phyloP scores from a whole-genome alignment of 1,140 invertebrate genomes.

The Pseudobourletiella spinata region DNA sequence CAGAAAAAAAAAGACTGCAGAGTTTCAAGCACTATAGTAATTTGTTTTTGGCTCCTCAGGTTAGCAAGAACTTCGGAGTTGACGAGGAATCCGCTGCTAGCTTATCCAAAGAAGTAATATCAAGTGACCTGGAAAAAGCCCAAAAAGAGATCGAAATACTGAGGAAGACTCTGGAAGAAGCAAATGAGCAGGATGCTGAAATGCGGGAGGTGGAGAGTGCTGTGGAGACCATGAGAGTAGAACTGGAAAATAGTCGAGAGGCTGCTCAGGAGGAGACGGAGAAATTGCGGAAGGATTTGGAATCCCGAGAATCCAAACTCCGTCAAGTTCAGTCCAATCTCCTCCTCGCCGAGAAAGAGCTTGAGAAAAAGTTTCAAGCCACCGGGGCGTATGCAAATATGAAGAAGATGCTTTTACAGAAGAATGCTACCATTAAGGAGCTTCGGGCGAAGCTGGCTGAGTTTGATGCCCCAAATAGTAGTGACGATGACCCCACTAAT shows the following conservation, averaged over 20 bases:
- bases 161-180: conserved; percentile 31
- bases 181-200: conserved; percentile 9
- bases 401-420: conserved; percentile 49
- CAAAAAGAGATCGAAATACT: conserved; percentile 38
- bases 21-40: too few relatives aligned
- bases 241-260: conserved; percentile 31
- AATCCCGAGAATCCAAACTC: conserved; percentile 33
- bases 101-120: background rate
- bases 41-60: too few relatives aligned
- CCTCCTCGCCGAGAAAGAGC: conserved; percentile 45
- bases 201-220: conserved; percentile 19
- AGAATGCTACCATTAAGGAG: conserved; percentile 42
- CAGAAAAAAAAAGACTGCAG: too few relatives aligned
- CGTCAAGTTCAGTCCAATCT: conserved; percentile 44
- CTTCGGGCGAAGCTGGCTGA: conserved; percentile 42
- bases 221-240: conserved; percentile 31
- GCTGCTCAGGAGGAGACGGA: conserved; percentile 35
- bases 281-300: conserved; percentile 37
- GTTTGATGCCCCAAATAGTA: conserved; percentile 36
- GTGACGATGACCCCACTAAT: background rate
- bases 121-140: conserved; percentile 27
- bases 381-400: conserved; percentile 52
- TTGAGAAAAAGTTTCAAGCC: conserved; percentile 52
- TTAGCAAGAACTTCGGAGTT: background rate
- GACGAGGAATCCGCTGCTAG: too few relatives aligned